Conservation (phyloP, 2,888 invertebrate genomes). For the Proisotoma minuta region DNA sequence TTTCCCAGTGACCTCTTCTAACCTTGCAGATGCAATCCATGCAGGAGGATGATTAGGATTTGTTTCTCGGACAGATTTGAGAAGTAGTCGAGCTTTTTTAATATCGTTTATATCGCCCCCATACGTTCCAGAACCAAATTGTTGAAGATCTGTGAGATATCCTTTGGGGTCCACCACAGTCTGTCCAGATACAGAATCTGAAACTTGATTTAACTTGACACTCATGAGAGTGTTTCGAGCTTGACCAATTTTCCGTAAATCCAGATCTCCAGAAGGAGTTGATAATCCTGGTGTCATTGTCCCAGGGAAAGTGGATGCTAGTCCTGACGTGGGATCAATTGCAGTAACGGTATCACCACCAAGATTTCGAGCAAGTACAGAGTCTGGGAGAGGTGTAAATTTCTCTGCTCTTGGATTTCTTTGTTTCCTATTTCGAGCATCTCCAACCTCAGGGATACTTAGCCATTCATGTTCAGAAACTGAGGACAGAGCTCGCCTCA, state of each 20-base stretch:
- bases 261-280: slow-evolving; percentile 70
- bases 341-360: slow-evolving; percentile 74
- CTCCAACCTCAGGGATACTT: slow-evolving; percentile 97
- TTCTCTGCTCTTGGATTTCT: slow-evolving; percentile 92
- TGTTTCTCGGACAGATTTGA: slow-evolving; percentile 92
- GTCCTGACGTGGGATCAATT: slow-evolving; percentile 77
- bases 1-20: slow-evolving; percentile 97
- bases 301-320: slow-evolving; percentile 66
- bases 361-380: slow-evolving; percentile 78
- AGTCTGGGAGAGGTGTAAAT: slow-evolving; percentile 96
- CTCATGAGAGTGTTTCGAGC: slow-evolving; percentile 99
- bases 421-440: slow-evolving; percentile 92
- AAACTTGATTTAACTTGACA: slow-evolving; percentile 93
- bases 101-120: slow-evolving; percentile 98
- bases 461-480: slow-evolving; percentile 94
- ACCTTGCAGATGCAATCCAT: slow-evolving; percentile 96
- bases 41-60: slow-evolving; percentile 99
- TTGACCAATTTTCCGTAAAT: slow-evolving; percentile 96
- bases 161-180: slow-evolving; percentile 99
- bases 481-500: slow-evolving; percentile 77
- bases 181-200: slow-evolving; percentile 97
- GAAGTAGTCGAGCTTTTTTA: slow-evolving; percentile 86
- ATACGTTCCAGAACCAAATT: slow-evolving; percentile 96
- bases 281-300: slow-evolving; percentile 66
- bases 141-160: slow-evolving; percentile 97